Base-by-base conservation (phyloP, 1,140 invertebrate genomes). In the Drosophila yakuba region DNA sequence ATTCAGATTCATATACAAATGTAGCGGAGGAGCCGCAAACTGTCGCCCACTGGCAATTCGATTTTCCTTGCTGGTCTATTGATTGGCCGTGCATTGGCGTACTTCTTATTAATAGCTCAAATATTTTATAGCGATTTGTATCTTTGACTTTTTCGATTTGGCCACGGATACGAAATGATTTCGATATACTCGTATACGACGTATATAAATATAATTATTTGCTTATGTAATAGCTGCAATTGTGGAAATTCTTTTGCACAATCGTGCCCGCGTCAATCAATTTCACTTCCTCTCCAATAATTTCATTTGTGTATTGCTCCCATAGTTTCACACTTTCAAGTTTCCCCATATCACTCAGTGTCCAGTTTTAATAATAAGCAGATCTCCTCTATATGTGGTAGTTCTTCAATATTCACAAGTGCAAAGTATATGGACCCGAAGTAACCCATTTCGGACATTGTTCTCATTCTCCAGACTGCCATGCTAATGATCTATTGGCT, bases 81-180 rank as follows among this genome's bases (percentile, higher is more conserved):
- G 82, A 82, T 84, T 85, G 81, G 81, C 73, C 62, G 59, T 57
- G 50, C 64, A 82, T 82, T 82, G 64, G 78, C 73, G 72, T 82
- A 83, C 66, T 78, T 86, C 75, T 89, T 86, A 86, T 89, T 86
- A 86, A 86, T 86, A 83, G 83, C 84, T 20, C 63, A 73, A 89
- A 89, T 83, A 88, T 86, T 86, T 86, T 79, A 83, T 82, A 66
- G 79, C 76, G 84, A 86, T 86, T 86, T 88, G 78, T 79, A 86
- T 86, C 82, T 88, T 75, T 88, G 82, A 83, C 74, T 83, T 78
- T 84, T 80, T 69, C 81, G 81, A 84, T 85, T 75, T 86, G 83
- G 83, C 74, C 79, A 83, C 82, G 79, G 83, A 88, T 71, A 71
- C 64, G 80, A 74, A 69, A 79, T 75, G 43, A 80, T 78, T 82